A percentile compares a stretch with the other conserved stretches of the same genome.
phyloP scores from a whole-genome alignment of 2,113 vertebrate genomes.

The Eurystomus gularis region DNA sequence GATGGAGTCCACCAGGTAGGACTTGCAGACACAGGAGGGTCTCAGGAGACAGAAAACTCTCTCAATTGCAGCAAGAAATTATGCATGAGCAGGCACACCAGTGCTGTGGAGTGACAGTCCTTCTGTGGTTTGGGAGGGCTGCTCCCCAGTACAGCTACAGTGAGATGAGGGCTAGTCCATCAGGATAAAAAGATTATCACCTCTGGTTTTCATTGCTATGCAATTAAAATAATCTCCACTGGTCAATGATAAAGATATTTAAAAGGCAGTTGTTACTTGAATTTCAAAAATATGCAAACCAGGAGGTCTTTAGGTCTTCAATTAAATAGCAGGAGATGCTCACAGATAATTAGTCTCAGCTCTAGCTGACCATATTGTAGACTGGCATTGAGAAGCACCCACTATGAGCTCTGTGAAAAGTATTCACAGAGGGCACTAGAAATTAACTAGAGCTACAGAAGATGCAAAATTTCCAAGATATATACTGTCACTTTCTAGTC shows the following conservation, averaged over 20 bases:
- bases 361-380: not conserved
- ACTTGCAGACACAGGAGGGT: not conserved
- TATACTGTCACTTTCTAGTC: not conserved
- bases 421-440: not conserved
- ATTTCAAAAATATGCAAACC: not conserved
- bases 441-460: not conserved
- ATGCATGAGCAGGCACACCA: not conserved
- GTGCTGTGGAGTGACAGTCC: not conserved
- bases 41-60: not conserved
- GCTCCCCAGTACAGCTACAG: accelerated
- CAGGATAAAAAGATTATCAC: not conserved
- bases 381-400: not conserved
- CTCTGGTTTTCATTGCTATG: not conserved
- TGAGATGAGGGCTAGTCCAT: not conserved
- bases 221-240: not conserved
- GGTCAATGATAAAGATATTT: not conserved
- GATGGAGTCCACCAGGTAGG: not conserved
- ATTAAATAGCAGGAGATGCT: not conserved
- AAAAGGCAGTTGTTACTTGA: not conserved
- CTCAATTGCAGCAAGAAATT: not conserved
- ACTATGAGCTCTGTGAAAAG: not conserved
- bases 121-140: not conserved
- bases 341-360: not conserved
- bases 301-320: not conserved
- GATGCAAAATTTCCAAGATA: not conserved